Percentiles rank a stretch among this genome's conserved stretches.
These are phyloP conservation scores for Hydrocynus forskahlii DNA, from an alignment of 2,797 vertebrate species.

Conservation along the genomic window DNA sequence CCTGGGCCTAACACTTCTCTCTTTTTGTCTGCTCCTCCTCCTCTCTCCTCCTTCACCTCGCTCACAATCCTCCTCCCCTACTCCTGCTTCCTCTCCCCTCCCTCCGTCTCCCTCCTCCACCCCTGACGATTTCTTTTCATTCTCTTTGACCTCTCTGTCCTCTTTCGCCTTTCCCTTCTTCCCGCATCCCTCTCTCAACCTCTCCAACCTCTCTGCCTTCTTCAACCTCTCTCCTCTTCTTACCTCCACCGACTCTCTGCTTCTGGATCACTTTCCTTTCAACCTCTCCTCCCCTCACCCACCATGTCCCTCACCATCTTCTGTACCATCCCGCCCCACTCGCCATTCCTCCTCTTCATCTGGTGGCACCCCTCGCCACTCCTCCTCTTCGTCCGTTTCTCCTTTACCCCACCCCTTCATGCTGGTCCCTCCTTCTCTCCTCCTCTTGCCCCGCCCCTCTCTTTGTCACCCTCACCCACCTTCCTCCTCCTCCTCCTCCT, in stretches of 20 bases:
- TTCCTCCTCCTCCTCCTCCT: slow-evolving; percentile 81
- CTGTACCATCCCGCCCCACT: slow-evolving; percentile 61
- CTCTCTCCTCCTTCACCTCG: slow-evolving; percentile 55
- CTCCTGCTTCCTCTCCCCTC: slow-evolving; percentile 41
- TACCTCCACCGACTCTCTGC: slow-evolving; percentile 81
- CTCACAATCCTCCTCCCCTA: slow-evolving; percentile 25
- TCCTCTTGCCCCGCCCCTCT: slow-evolving; percentile 64
- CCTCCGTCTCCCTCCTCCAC: slow-evolving; percentile 7
- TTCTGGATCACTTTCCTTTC: slow-evolving; percentile 76
- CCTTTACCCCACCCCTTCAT: slow-evolving; percentile 54
- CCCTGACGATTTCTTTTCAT: slow-evolving; percentile 56
- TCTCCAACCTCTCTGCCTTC: slow-evolving; percentile 56
- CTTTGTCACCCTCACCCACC: slow-evolving; percentile 68
- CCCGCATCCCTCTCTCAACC: slow-evolving; percentile 61
- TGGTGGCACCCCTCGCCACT: slow-evolving; percentile 33
- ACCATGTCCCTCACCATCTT: slow-evolving; percentile 48
- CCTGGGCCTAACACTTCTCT: slow-evolving; percentile 79
- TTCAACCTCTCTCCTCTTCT: slow-evolving; percentile 57
- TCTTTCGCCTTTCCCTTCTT: slow-evolving; percentile 66
- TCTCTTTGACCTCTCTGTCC: slow-evolving; percentile 74
- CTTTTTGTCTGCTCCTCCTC: slow-evolving; percentile 79
- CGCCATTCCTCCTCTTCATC: slow-evolving; percentile 62
- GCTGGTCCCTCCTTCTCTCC: slow-evolving; percentile 59
- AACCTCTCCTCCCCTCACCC: slow-evolving; percentile 50
- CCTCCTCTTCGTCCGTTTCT: slow-evolving; percentile 8